Evolutionary conservation across 92 coral and sea anemone genomes (phyloP).

Genomic region (Umimayanthus chanpuru): DNA sequence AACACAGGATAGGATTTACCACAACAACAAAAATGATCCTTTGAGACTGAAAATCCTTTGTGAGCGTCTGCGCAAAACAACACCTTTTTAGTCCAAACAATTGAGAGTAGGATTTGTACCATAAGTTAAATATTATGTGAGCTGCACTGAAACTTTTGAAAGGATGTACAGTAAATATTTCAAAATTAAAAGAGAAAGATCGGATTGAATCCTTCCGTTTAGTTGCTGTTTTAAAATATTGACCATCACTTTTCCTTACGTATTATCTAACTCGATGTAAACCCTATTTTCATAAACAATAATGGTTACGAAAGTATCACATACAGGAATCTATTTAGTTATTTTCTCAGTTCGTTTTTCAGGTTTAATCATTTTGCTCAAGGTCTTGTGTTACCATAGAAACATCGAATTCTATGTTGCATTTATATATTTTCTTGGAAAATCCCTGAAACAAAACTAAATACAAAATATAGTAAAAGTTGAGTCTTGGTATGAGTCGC

Average conservation of each 20-base stretch:
- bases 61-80: background rate
- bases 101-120: background rate
- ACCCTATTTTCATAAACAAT: background rate
- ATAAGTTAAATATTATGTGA: background rate
- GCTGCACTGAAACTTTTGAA: background rate
- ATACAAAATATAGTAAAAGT: too few species aligned
- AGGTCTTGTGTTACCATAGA: too few species aligned
- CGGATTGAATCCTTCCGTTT: background rate
- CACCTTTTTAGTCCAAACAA: background rate
- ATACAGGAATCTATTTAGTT: background rate
- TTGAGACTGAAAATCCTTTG: background rate
- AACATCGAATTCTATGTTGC: too few species aligned
- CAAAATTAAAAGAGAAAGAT: background rate
- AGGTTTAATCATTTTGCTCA: background rate
- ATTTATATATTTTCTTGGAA: too few species aligned
- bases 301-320: background rate
- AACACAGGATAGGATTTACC: background rate
- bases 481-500: too few species aligned
- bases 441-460: too few species aligned
- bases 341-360: background rate
- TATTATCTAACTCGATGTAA: background rate
- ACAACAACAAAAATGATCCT: background rate
- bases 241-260: background rate
- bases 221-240: background rate
- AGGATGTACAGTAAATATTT: background rate